phyloP scores from a whole-genome alignment of 2,888 invertebrate species.

The Trachelus iudaicus region DNA sequence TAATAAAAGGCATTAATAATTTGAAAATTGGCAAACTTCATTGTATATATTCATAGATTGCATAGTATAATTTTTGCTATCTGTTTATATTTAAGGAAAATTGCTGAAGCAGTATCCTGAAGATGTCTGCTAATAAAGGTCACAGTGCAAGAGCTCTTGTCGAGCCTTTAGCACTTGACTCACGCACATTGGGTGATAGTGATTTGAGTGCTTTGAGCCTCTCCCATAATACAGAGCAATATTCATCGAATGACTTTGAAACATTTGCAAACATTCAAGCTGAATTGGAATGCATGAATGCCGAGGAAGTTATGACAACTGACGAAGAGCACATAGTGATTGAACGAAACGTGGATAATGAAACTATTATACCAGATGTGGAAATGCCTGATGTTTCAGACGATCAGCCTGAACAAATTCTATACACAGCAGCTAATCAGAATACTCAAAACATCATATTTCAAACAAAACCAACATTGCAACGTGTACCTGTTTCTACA shows the following conservation, averaged over 20 bases:
- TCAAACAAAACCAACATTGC: constrained; percentile 60
- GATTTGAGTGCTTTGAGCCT: constrained; percentile 56
- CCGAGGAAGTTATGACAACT: constrained; percentile 61
- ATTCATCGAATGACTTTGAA: constrained; percentile 60
- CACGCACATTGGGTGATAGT: constrained; percentile 50
- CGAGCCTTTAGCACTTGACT: constrained; percentile 52
- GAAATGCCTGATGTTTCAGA: constrained; percentile 58
- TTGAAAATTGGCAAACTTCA: background rate
- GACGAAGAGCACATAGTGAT: constrained; percentile 47
- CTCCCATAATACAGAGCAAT: constrained; percentile 51
- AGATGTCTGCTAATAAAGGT: constrained; percentile 57
- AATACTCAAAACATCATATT: constrained; percentile 56
- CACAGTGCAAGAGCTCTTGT: constrained; percentile 52
- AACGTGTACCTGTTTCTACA: constrained; percentile 56
- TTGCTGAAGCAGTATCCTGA: background rate
- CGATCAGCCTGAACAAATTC: constrained; percentile 54
- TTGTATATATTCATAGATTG: background rate
- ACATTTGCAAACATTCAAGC: constrained; percentile 64
- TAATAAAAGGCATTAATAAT: background rate
- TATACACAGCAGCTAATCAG: constrained; percentile 54
- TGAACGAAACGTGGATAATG: constrained; percentile 43
- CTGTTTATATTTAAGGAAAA: background rate
- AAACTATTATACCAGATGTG: constrained; percentile 53
- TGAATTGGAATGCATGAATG: constrained; percentile 63
- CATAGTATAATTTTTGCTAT: background rate